Evolutionary conservation across 2,113 vertebrate species (phyloP).

Genomic region (Ptychochromis oligacanthus): DNA sequence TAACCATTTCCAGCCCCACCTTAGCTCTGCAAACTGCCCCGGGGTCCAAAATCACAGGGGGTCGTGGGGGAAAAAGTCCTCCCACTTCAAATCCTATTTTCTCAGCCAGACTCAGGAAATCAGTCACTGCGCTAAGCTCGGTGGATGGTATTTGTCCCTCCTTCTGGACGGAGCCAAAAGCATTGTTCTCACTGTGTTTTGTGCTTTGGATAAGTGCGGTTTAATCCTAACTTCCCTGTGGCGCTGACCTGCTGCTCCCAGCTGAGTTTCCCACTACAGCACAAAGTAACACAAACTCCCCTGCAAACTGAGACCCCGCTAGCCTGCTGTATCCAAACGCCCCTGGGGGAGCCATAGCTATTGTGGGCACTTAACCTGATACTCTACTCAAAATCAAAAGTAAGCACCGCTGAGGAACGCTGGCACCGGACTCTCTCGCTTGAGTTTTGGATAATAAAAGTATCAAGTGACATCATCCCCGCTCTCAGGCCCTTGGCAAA

Average conservation of each 20-base stretch:
- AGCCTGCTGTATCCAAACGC: conserved; percentile 37
- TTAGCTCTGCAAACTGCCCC: conserved; percentile 45
- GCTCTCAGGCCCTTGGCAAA: conserved; percentile 39
- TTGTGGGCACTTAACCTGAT: conserved; percentile 63
- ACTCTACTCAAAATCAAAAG: conserved; percentile 56
- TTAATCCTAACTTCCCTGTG: conserved; percentile 62
- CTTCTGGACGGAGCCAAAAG: not conserved
- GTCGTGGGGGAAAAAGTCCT: conserved; percentile 16
- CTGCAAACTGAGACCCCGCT: conserved; percentile 56
- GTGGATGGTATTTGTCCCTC: conserved; percentile 37
- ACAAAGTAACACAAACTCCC: conserved; percentile 35
- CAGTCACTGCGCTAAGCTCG: conserved; percentile 39
- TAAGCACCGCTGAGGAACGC: conserved; percentile 39
- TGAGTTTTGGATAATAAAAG: conserved; percentile 48
- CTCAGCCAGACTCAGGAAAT: conserved; percentile 53
- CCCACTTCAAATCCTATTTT: conserved; percentile 61
- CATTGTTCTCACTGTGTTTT: conserved; percentile 63
- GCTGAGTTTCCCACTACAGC: conserved; percentile 35
- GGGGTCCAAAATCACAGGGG: conserved; percentile 36
- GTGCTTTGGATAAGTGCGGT: conserved; percentile 46
- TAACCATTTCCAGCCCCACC: conserved; percentile 70
- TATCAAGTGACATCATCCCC: conserved; percentile 47
- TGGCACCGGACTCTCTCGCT: conserved; percentile 33
- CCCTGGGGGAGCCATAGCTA: conserved; percentile 35
- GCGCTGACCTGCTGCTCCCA: conserved; percentile 45